Conservation (phyloP, 2,797 vertebrate species). For the Gymnothorax javanicus region DNA sequence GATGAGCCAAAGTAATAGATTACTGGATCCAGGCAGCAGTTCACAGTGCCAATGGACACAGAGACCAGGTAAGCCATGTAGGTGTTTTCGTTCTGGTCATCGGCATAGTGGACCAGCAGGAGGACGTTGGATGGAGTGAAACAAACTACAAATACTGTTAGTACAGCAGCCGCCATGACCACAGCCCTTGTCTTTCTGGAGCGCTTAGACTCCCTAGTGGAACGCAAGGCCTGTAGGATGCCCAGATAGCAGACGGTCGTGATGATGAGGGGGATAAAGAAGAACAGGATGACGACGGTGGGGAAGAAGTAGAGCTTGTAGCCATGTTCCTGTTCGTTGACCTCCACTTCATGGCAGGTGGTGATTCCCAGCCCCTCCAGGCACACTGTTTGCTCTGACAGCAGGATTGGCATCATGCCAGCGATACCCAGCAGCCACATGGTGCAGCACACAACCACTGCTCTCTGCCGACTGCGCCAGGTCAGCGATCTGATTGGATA, state of each 20-base stretch:
- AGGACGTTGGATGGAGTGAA: constrained; percentile 77
- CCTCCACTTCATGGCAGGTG: constrained; percentile 75
- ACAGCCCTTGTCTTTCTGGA: constrained; percentile 74
- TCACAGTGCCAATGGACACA: constrained; percentile 73
- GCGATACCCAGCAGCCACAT: too few species aligned
- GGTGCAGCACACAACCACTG: too few species aligned
- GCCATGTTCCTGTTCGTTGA: constrained; percentile 39
- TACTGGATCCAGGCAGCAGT: constrained; percentile 77
- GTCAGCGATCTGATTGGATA: too few species aligned
- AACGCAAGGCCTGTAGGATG: constrained; percentile 72
- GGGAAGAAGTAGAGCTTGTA: constrained; percentile 73
- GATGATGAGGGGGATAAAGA: constrained; percentile 70
- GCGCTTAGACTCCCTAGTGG: constrained; percentile 61
- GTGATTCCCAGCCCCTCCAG: constrained; percentile 69
- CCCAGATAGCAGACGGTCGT: constrained; percentile 66
- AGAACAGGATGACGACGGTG: constrained; percentile 69
- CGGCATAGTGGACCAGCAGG: constrained; percentile 68
- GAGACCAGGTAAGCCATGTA: constrained; percentile 78
- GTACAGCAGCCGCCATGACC: constrained; percentile 71
- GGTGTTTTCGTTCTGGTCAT: constrained; percentile 57
- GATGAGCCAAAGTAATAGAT: constrained; percentile 75
- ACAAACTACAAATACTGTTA: constrained; percentile 73
- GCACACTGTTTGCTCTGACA: constrained; percentile 65
- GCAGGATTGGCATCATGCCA: constrained; percentile 68
- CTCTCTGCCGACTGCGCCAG: too few species aligned